Evolutionary conservation across 2,113 vertebrate genomes (phyloP), one percentile per base, ranked within the genome.

Genomic region (Indicator indicator): DNA sequence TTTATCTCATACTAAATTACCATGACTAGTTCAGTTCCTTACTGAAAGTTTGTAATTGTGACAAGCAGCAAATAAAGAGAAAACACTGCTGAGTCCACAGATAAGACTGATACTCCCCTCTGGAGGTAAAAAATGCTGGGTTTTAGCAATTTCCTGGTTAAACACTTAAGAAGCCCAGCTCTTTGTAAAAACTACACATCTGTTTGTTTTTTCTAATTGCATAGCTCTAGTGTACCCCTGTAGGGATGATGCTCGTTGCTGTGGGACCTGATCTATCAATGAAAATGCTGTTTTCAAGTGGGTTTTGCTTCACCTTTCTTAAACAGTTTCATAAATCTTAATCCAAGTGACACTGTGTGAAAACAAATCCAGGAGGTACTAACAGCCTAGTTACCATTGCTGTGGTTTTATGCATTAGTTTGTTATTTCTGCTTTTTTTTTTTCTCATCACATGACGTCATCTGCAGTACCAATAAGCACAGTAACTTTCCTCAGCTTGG

Each of bases 1-100:
- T 89, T 44, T 83, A 93, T 95, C 87, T 94, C 33, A 9, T 85
- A 46, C 94, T 91, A 46, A 95, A 93, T 96, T 92, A 94, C 93
- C 20, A 9, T 2, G 23, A 40, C 72, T 68, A 59, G 76, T 89
- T 84, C 82, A 80, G 87, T 42, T 76, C 75, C 56, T 90, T 50
- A 11, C 71, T 89, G 63, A 63, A 92, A 65, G 48, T 73, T 75
- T 80, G 21, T 71, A 38, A 52, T 52, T 68, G 27, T 55, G 80
- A 84, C 55, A 80, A 91, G 73, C 12, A 67, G 9, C 52, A 44
- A 89, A 30, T 72, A 28, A 78, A 42, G 65, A 79, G 81, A 92
- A 91, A 75, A 82, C 50, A 19, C 54, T 40, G 32, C 74, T 80
- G 74, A 82, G 40, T 33, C 23, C 54, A 20, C 54, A 44, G 32